These are phyloP conservation scores for Ibidorhyncha struthersii DNA, from an alignment of 2,113 vertebrate genomes.

Conservation along the genomic window DNA sequence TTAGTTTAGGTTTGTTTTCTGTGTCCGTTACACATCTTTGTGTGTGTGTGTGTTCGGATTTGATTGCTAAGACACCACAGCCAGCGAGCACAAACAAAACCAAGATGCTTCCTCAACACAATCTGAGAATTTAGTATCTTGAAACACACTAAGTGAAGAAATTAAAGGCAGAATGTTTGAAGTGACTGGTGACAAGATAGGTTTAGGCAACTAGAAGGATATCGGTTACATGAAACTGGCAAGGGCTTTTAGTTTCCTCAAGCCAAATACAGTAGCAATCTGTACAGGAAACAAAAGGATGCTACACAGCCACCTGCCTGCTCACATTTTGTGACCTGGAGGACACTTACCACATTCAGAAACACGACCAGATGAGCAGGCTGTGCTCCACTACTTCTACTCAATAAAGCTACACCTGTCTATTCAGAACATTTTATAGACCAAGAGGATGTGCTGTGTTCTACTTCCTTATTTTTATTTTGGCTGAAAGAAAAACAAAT, in stretches of 20 bases:
- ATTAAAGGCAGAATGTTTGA: not conserved
- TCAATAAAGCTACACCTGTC: not conserved
- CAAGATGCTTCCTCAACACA: not conserved
- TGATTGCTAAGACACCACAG: not conserved
- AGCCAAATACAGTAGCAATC: not conserved
- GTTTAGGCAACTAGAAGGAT: not conserved
- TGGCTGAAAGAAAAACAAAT: no score
- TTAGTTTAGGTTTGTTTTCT: not conserved
- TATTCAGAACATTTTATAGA: not conserved
- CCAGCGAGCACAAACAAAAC: not conserved
- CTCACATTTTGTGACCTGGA: not conserved
- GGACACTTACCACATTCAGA: not conserved
- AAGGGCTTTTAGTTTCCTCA: not conserved
- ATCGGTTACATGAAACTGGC: not conserved
- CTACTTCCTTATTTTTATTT: not conserved
- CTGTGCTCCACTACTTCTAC: not conserved
- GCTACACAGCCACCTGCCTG: not conserved
- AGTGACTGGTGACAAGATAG: not conserved
- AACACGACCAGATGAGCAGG: not conserved
- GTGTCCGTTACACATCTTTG: not conserved
- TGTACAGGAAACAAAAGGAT: not conserved
- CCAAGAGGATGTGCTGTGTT: accelerated
- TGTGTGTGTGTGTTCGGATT: not conserved
- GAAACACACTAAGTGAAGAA: not conserved
- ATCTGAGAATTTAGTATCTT: not conserved